phyloP scores from a whole-genome alignment of 2,888 invertebrate species.

The Scaptomyza tumidula region DNA sequence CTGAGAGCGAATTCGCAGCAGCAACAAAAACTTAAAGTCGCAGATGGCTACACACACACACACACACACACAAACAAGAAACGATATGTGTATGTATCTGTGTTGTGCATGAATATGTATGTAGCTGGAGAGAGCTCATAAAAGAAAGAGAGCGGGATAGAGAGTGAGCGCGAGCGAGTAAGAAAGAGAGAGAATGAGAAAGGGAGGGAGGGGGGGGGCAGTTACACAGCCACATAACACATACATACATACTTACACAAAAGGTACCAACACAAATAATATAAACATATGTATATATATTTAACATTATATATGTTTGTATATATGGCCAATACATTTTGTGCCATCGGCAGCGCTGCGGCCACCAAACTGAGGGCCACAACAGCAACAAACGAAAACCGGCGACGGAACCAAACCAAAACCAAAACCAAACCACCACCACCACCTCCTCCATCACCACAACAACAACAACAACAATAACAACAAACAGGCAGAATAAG shows the following conservation, averaged over 20 bases:
- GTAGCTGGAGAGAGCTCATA: conserved; percentile 46
- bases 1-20: conserved; percentile 56
- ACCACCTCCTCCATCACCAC: conserved; percentile 36
- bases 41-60: conserved; percentile 67
- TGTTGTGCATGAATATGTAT: not conserved
- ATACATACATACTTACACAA: conserved; percentile 63
- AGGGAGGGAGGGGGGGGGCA: conserved; percentile 33
- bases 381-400: conserved; percentile 47
- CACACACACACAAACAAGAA: conserved; percentile 31
- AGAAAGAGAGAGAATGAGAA: not conserved
- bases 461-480: conserved; percentile 25
- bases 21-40: conserved; percentile 69
- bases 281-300: conserved; percentile 6
- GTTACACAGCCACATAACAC: conserved; percentile 60
- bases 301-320: conserved; percentile 12
- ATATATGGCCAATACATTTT: conserved; percentile 68
- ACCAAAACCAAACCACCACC: too few species aligned
- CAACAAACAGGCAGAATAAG: conserved; percentile 25
- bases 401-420: conserved; percentile 34
- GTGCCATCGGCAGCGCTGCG: conserved; percentile 57
- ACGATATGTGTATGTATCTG: conserved; percentile 7
- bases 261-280: conserved; percentile 34
- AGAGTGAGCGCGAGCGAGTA: conserved; percentile 23
- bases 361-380: conserved; percentile 73
- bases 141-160: conserved; percentile 16